Evolutionary conservation across 2,113 vertebrate genomes (phyloP).

Genomic region (Pandion haliaetus): DNA sequence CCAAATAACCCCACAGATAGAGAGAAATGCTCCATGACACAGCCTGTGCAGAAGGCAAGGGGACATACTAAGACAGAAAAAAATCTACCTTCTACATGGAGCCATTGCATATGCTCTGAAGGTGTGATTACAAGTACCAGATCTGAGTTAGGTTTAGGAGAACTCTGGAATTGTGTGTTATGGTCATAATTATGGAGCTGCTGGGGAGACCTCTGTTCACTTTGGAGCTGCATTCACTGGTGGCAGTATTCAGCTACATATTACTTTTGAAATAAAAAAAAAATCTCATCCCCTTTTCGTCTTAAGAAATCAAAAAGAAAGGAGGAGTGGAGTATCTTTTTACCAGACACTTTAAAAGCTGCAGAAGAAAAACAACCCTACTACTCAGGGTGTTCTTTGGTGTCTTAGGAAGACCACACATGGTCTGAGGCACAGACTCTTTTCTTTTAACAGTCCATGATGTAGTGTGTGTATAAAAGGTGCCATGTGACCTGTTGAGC

Average conservation of each 20-base stretch:
- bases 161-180: not conserved
- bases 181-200: not conserved
- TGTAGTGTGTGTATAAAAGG: not conserved
- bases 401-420: not conserved
- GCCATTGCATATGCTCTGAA: not conserved
- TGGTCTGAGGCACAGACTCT: not conserved
- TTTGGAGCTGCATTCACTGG: not conserved
- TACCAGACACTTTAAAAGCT: not conserved
- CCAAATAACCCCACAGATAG: not conserved
- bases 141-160: not conserved
- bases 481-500: not conserved
- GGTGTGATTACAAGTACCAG: not conserved
- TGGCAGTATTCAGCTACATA: not conserved
- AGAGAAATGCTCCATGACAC: rapidly evolving
- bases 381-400: not conserved
- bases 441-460: not conserved
- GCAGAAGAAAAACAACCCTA: not conserved
- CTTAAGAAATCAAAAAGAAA: not conserved
- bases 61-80: not conserved
- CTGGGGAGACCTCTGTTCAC: not conserved
- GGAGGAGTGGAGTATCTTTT: not conserved
- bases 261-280: not conserved
- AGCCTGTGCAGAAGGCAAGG: not conserved
- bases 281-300: not conserved
- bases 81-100: not conserved